These are phyloP conservation scores for Sterna hirundo DNA, from an alignment of 2,113 vertebrate species.

Conservation along the genomic window DNA sequence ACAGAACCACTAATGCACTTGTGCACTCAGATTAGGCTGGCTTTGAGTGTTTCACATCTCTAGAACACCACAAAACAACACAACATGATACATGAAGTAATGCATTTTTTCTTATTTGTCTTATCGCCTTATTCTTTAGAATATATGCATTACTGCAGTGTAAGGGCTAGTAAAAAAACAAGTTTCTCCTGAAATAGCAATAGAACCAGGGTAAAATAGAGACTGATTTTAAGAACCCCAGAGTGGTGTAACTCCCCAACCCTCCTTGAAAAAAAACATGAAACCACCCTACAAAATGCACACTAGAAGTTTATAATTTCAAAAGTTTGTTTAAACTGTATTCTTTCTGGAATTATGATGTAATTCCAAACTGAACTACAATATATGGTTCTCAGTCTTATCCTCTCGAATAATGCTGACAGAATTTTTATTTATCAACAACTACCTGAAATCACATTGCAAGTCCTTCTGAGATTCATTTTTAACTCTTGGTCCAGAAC, in stretches of 20 bases:
- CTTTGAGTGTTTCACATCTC: background rate
- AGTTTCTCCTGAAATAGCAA: background rate
- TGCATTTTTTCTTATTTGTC: background rate
- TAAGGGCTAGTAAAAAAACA: background rate
- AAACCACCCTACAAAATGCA: background rate
- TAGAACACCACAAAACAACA: background rate
- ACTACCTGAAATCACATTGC: background rate
- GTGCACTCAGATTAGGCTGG: background rate
- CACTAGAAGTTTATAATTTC: background rate
- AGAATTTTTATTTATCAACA: background rate
- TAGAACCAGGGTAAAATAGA: background rate
- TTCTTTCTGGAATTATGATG: background rate
- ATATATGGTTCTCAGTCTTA: background rate
- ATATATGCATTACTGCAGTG: background rate
- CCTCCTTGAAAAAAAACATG: fast-evolving
- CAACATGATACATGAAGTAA: background rate
- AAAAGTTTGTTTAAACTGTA: background rate
- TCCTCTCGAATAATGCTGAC: background rate
- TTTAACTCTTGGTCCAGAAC: background rate
- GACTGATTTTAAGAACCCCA: background rate
- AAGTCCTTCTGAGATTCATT: background rate
- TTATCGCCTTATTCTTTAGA: background rate
- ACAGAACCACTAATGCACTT: background rate
- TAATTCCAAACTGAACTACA: background rate
- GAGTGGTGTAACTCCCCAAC: background rate